phyloP scores from a whole-genome alignment of 2,113 vertebrate genomes.

The Mobula birostris region DNA sequence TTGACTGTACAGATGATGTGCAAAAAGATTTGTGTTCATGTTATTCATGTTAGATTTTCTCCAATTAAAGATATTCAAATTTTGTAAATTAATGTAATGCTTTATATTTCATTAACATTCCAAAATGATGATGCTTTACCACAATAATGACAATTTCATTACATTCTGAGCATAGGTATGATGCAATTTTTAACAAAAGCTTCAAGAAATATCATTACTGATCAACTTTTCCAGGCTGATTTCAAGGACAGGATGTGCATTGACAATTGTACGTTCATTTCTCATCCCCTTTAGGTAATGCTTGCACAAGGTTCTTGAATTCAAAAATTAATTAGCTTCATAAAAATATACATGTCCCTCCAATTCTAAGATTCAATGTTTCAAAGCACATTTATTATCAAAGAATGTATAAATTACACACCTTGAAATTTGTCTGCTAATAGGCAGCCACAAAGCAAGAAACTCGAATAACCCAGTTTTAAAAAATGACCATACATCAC shows the following conservation, averaged over 20 bases:
- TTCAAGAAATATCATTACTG: not conserved
- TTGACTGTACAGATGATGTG: not conserved
- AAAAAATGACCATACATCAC: too few relatives aligned
- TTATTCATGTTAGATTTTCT: not conserved
- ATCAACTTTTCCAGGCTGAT: not conserved
- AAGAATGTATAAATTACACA: too few relatives aligned
- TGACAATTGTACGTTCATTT: not conserved
- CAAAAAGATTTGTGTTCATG: not conserved
- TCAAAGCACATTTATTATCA: too few relatives aligned
- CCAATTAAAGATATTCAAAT: not conserved
- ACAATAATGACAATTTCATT: not conserved
- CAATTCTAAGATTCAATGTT: too few relatives aligned
- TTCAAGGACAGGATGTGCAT: not conserved
- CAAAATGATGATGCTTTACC: not conserved
- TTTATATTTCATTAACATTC: slow-evolving; percentile 11
- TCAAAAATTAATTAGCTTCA: not conserved
- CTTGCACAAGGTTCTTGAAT: not conserved
- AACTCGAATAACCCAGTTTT: too few relatives aligned
- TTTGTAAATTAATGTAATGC: not conserved
- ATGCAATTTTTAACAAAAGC: not conserved
- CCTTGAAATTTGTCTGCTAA: too few relatives aligned
- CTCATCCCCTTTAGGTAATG: too few relatives aligned
- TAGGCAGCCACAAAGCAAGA: too few relatives aligned
- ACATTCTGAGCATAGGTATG: not conserved
- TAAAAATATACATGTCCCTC: not conserved